Conservation (phyloP, 1,140 invertebrate species). For the Aphelinus atriplicis region DNA sequence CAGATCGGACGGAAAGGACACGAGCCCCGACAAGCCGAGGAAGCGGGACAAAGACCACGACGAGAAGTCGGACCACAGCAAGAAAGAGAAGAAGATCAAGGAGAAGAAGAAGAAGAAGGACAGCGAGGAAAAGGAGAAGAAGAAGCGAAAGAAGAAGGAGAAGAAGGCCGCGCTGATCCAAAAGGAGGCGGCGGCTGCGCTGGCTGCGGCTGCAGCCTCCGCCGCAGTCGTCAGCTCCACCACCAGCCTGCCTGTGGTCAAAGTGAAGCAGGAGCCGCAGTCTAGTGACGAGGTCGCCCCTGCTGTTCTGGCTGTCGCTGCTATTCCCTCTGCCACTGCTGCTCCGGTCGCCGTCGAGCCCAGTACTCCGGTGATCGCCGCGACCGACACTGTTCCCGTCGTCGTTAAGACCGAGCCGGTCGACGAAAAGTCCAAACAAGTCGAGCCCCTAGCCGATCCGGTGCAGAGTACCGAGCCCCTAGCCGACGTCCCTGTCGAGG, state of each 20-base stretch:
- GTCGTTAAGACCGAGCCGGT: conserved; percentile 10
- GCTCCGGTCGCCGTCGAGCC: background rate
- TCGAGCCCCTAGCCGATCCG: too few relatives aligned
- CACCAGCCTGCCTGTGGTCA: conserved; percentile 19
- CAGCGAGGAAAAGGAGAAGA: conserved; percentile 64
- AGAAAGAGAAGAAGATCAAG: conserved; percentile 68
- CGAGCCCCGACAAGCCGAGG: conserved; percentile 59
- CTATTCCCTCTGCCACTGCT: background rate
- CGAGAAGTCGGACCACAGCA: conserved; percentile 59
- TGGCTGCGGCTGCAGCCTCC: conserved; percentile 40
- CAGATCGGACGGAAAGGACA: conserved; percentile 54
- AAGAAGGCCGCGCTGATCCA: conserved; percentile 61
- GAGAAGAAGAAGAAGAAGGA: conserved; percentile 68
- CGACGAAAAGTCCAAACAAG: conserved; percentile 14
- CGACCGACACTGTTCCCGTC: background rate
- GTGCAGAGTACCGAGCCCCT: background rate
- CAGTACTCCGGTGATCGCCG: background rate
- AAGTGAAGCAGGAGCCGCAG: conserved; percentile 37
- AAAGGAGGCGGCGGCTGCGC: conserved; percentile 51
- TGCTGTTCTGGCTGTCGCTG: background rate
- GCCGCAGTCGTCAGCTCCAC: conserved; percentile 45
- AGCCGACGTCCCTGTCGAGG: background rate
- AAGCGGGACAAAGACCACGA: conserved; percentile 63
- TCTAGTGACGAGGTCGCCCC: conserved; percentile 13
- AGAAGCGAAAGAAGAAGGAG: conserved; percentile 66